Conservation (phyloP, 2,797 vertebrate species). For the Leptodactylus fallax region DNA sequence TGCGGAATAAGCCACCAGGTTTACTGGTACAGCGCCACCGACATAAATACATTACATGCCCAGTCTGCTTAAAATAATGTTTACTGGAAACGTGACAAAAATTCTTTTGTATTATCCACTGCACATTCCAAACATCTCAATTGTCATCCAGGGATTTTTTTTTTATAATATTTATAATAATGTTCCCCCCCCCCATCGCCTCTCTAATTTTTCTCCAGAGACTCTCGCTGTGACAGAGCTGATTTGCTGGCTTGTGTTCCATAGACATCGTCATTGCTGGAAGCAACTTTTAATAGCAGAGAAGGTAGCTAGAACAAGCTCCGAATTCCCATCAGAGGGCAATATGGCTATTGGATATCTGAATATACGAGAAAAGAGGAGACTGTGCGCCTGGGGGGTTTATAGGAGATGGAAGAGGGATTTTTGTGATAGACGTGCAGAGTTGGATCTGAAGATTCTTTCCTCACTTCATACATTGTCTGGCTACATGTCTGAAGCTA, state of each 20-base stretch:
- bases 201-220: constrained; percentile 57
- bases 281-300: constrained; percentile 59
- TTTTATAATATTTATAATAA: constrained; percentile 60
- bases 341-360: constrained; percentile 61
- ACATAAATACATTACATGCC: constrained; percentile 47
- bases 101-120: constrained; percentile 53
- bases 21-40: constrained; percentile 47
- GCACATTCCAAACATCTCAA: constrained; percentile 56
- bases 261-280: constrained; percentile 61
- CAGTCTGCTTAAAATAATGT: constrained; percentile 50
- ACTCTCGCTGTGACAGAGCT: constrained; percentile 47
- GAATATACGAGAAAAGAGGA: constrained; percentile 42
- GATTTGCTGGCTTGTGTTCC: constrained; percentile 58
- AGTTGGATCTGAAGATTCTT: background rate
- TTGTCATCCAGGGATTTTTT: constrained; percentile 59
- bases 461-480: background rate
- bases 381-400: constrained; percentile 19
- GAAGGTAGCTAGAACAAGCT: constrained; percentile 54
- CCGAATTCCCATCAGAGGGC: constrained; percentile 60
- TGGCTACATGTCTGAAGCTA: background rate
- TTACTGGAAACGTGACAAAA: constrained; percentile 58
- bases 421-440: background rate
- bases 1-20: constrained; percentile 47
- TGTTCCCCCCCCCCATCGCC: constrained; percentile 34
- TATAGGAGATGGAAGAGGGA: constrained; percentile 18